Evolutionary conservation across 1,140 invertebrate genomes (phyloP).

Genomic region (Onthophagus taurus): DNA sequence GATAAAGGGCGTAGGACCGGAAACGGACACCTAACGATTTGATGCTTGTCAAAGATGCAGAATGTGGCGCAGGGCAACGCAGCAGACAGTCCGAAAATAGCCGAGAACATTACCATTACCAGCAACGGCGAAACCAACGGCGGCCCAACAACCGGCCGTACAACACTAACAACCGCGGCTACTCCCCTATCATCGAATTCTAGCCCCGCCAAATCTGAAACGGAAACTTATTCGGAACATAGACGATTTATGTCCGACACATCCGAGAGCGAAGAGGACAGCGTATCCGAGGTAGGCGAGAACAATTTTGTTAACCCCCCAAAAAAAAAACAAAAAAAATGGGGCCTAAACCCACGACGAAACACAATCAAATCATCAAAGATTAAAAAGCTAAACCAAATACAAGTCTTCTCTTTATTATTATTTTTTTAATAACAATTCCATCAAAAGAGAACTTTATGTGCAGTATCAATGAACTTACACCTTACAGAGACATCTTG

Average conservation of each 20-base stretch:
- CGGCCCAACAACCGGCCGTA: constrained; percentile 54
- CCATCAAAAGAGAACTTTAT: too few relatives aligned
- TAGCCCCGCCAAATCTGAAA: constrained; percentile 65
- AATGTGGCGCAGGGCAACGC: constrained; percentile 68
- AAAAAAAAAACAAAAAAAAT: too few relatives aligned
- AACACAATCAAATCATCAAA: too few relatives aligned
- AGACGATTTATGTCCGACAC: constrained; percentile 79
- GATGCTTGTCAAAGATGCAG: constrained; percentile 73
- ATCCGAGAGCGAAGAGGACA: constrained; percentile 86
- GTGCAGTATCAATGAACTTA: constrained; percentile 38
- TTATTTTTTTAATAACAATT: too few relatives aligned
- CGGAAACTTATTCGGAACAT: constrained; percentile 67
- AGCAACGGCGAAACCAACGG: too few relatives aligned
- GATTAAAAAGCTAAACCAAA: too few relatives aligned
- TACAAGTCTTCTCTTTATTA: too few relatives aligned
- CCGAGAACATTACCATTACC: too few relatives aligned
- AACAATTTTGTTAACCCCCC: too few relatives aligned
- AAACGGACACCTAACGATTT: too few relatives aligned
- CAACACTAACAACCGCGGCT: constrained; percentile 49
- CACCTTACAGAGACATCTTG: constrained; percentile 40
- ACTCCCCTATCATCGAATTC: constrained; percentile 53
- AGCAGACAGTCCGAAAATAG: constrained; percentile 67
- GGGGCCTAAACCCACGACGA: too few relatives aligned
- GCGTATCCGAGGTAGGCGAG: constrained; percentile 74
- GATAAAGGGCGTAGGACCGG: too few relatives aligned